Conservation (phyloP, 2,113 vertebrate genomes). For the Strix uralensis region DNA sequence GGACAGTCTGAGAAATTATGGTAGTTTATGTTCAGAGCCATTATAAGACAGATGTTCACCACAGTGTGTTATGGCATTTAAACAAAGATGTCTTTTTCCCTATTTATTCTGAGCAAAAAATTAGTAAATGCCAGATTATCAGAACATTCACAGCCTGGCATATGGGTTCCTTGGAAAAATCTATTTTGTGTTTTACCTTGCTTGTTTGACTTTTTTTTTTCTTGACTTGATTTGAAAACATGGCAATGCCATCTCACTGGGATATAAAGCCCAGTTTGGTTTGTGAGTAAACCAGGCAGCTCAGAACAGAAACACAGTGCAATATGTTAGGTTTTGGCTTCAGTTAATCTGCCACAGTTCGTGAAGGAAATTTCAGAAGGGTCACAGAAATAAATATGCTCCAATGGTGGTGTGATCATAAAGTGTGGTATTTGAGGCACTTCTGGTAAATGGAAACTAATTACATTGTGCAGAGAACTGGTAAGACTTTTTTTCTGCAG, state of each 20-base stretch:
- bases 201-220: background rate
- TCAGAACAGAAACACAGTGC: background rate
- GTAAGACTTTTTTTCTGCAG: background rate
- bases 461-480: background rate
- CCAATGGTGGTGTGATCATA: background rate
- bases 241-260: background rate
- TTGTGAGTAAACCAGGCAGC: background rate
- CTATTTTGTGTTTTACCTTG: background rate
- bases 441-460: background rate
- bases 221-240: background rate
- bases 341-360: background rate
- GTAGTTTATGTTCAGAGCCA: background rate
- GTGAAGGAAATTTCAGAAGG: background rate
- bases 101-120: background rate
- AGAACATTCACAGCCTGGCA: background rate
- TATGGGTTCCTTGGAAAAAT: background rate
- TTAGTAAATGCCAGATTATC: background rate
- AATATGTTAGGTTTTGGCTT: background rate
- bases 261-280: background rate
- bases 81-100: background rate
- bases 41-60: background rate
- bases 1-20: background rate
- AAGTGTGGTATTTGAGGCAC: background rate
- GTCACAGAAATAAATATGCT: background rate
- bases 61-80: background rate